Evolutionary conservation across 2,797 vertebrate species (phyloP).

Genomic region (Esox lucius): DNA sequence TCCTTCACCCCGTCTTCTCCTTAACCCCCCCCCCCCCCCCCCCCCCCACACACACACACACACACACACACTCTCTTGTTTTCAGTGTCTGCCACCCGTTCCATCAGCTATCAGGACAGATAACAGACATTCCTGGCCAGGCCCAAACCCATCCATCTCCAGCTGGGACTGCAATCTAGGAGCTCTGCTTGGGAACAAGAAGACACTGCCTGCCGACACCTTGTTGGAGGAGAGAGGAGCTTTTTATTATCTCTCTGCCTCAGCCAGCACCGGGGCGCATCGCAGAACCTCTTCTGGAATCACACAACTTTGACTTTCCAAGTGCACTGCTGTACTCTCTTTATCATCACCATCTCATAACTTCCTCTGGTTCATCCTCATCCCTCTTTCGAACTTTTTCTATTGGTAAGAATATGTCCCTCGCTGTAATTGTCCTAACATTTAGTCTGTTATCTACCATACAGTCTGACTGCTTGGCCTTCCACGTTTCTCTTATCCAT

Average conservation of each 20-base stretch:
- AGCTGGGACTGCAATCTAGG: slow-evolving; percentile 21
- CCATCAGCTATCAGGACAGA: slow-evolving; percentile 6
- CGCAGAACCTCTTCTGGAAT: neutral
- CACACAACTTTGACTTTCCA: neutral
- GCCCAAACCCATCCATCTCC: slow-evolving; percentile 33
- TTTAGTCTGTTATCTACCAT: neutral
- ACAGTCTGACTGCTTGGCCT: neutral
- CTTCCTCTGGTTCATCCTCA: neutral
- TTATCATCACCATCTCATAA: neutral
- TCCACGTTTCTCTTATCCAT: too few relatives aligned
- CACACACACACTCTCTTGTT: neutral
- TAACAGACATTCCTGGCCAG: slow-evolving; percentile 28
- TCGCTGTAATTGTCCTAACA: neutral
- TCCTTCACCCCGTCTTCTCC: slow-evolving; percentile 10
- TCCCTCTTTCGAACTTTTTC: neutral
- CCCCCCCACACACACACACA: neutral
- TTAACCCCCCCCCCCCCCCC: slow-evolving; percentile 8
- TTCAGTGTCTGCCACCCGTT: slow-evolving; percentile 38
- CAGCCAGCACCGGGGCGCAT: slow-evolving; percentile 34
- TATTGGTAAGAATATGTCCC: neutral
- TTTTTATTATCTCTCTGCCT: slow-evolving; percentile 51
- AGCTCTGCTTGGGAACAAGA: slow-evolving; percentile 17
- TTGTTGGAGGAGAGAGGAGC: slow-evolving; percentile 19
- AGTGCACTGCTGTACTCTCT: neutral
- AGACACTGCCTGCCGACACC: neutral